Evolutionary conservation across 2,797 vertebrate genomes (phyloP), one percentile per base, ranked within the genome.

Genomic region (Peromyscus attwateri): DNA sequence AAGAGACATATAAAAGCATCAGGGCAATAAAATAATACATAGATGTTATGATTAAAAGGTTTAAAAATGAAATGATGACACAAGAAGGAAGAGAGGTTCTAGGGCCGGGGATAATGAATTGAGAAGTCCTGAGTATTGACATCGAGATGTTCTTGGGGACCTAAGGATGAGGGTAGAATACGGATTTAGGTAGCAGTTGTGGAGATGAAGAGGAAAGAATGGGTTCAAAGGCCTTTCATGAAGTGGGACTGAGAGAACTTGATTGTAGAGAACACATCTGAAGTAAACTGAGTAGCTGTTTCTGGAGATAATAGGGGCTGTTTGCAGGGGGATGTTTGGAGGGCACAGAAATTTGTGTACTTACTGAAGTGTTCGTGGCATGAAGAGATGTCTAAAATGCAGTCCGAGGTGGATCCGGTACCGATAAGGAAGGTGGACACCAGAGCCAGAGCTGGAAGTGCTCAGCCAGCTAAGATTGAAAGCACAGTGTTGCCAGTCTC

Each of bases 221-320:
- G 85, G 76, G 60, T 88, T 75, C 79, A 84, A 89, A 66, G 29
- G 79, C 8, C 40, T 62, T 88, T 91, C 43, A 31, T 79, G 62
- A 88, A 64, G 29, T 49, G 52, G 37, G 40, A 29, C 87, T 75
- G 21, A 80, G 7, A 92, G 75, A 19, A 64, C 40, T 52, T 46
- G 29, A 9, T 88, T 91, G 79, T 77, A 75, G 64, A 95, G 77
- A 91, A 80, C 55, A 66, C 34, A 75, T 29, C 49, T 95, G 37
- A 70, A 81, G 25, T 60, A 68, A 80, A 27, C 71, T n/a, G 29
- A 79, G 17, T 49, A 55, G 64, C 64, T 46, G 17, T 10, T 25
- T 73, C 6, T 71, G 88, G 70, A 84, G 62, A 31, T 92, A 52
- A 6, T 40, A 80, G 77, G 64, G 79, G 27, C 55, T 37, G 6